Conservation (phyloP, 2,888 invertebrate genomes). For the Tillus elongatus region DNA sequence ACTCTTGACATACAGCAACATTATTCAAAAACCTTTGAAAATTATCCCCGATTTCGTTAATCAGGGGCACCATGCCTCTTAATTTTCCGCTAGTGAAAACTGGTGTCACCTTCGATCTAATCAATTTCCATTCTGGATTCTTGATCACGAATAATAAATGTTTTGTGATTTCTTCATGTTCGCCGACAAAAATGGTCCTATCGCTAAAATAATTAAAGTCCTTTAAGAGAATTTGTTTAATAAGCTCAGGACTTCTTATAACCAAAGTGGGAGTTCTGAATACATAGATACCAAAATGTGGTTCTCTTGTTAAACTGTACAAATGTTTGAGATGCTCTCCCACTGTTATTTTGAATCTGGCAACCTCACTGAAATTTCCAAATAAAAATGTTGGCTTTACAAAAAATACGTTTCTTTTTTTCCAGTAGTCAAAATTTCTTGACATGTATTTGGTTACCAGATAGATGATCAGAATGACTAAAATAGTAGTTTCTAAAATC, state of each 20-base stretch:
- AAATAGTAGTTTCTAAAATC: conserved; percentile 5
- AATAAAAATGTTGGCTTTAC: conserved; percentile 36
- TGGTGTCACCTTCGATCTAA: conserved; percentile 46
- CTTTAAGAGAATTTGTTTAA: conserved; percentile 42
- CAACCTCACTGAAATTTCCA: conserved; percentile 39
- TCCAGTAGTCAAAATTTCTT: conserved; percentile 41
- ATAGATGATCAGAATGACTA: conserved; percentile 8
- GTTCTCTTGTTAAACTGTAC: conserved; percentile 21
- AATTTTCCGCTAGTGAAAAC: conserved; percentile 49
- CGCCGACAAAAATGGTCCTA: conserved; percentile 36
- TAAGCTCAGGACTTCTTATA: conserved; percentile 41
- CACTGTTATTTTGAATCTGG: conserved; percentile 24
- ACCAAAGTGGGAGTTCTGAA: conserved; percentile 44
- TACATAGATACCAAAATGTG: conserved; percentile 44
- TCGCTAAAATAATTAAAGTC: conserved; percentile 45
- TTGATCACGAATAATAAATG: conserved; percentile 41
- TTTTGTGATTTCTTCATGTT: conserved; percentile 39
- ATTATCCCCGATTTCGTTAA: conserved; percentile 36
- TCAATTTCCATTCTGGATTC: conserved; percentile 46
- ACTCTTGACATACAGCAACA: conserved; percentile 5
- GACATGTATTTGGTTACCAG: conserved; percentile 33
- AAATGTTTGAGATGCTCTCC: conserved; percentile 6
- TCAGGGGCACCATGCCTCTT: conserved; percentile 45
- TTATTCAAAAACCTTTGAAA: conserved; percentile 23
- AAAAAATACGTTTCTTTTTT: conserved; percentile 35